These are phyloP conservation scores for Petrocephalus schoutedeni DNA, from an alignment of 2,797 vertebrate species.

Conservation along the genomic window DNA sequence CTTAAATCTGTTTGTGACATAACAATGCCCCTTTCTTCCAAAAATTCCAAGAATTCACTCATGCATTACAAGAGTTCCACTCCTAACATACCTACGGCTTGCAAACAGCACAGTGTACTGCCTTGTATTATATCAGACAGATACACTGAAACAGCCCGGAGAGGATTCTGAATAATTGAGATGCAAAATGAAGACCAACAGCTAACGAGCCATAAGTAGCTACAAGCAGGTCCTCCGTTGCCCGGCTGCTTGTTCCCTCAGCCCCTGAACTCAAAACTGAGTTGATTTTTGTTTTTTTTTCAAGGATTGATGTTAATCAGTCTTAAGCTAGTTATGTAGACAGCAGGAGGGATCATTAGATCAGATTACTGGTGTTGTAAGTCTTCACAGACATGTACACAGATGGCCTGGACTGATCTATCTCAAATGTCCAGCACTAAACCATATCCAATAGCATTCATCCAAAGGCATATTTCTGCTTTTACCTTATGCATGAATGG, in stretches of 20 bases:
- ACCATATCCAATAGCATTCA: not conserved
- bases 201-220: not conserved
- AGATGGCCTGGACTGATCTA: not conserved
- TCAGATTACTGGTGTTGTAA: not conserved
- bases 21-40: not conserved
- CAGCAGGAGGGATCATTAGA: constrained; percentile 19
- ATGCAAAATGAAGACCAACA: not conserved
- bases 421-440: constrained; percentile 7
- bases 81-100: not conserved
- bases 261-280: not conserved
- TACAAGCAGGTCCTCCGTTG: not conserved
- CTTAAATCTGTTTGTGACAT: not conserved
- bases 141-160: not conserved
- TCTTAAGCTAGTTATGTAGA: constrained; percentile 13
- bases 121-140: not conserved
- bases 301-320: constrained; percentile 8
- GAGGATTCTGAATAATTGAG: not conserved
- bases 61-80: not conserved
- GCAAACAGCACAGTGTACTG: not conserved
- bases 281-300: not conserved
- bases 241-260: not conserved
- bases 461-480: not conserved
- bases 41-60: not conserved
- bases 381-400: not conserved
- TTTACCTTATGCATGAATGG: not conserved